Evolutionary conservation across 2,888 invertebrate genomes (phyloP), one percentile per base, ranked within the genome.

Genomic region (Pediacus dermestoides): DNA sequence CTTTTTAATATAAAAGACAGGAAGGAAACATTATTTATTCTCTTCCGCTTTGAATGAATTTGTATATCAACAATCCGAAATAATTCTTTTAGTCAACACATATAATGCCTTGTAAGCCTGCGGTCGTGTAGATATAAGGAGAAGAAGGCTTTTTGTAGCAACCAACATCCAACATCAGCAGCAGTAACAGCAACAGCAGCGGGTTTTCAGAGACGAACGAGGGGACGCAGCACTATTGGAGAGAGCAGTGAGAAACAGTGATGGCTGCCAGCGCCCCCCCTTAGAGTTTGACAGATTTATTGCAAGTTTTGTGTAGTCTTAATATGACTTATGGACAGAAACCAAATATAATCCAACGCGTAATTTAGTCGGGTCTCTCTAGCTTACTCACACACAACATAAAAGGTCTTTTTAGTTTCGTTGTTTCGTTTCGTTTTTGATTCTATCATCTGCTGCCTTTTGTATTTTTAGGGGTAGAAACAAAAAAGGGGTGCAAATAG

Each of bases 281-380:
- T 60, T 56, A 59, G 58, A 48, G 58, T 66, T 64, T 69, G 70
- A 70, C 70, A 70, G 69, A 70, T 70, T 70, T 70, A 70, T 70
- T 65, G 65, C 67, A 54, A 66, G 65, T 68, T 67, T 66, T 66
- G 66, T 66, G 63, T 69, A 68, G 70, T 70, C 70, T 70, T 70
- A 70, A 68, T 68, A 70, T 70, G 69, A 70, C 69, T 70, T 70
- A 70, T 70, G 69, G 67, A 68, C 68, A 68, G 67, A 66, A 58
- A 55, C 61, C 58, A 52, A 61, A 60, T 56, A 60, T 58, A 60
- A 60, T 60, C 57, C 59, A 56, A 53, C 50, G 57, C 53, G 57
- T 61, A 60, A 60, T 58, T 60, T 57, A 57, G 52, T 54, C 54
- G 28, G 30, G 30, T 30, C 39, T 28, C 25, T 26, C 38, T 31